Percentiles rank a stretch among this genome's conserved stretches.
Conservation (phyloP, 2,113 vertebrate genomes). For the Burhinus oedicnemus region DNA sequence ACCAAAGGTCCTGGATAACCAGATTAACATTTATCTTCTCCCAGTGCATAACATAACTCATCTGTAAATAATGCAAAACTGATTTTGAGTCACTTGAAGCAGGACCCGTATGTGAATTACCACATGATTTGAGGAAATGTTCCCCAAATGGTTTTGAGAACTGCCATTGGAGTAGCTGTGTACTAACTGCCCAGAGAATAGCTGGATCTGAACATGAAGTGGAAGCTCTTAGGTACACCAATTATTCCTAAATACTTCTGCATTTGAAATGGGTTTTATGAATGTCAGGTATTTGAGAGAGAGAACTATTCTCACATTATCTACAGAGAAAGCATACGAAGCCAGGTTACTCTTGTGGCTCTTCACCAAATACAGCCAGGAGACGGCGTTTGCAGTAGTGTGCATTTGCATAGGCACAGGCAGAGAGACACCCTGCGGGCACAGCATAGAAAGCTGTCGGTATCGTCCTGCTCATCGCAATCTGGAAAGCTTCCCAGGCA, state of each 20-base stretch:
- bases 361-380: not conserved
- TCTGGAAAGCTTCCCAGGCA: not conserved
- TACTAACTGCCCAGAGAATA: not conserved
- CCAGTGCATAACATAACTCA: not conserved
- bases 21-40: not conserved
- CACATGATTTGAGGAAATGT: not conserved
- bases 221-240: not conserved
- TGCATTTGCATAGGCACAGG: not conserved
- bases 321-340: not conserved
- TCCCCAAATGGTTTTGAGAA: not conserved
- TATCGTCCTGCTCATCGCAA: rapidly evolving
- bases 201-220: not conserved
- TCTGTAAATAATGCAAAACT: not conserved
- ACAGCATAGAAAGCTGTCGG: not conserved
- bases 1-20: not conserved
- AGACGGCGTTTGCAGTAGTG: not conserved
- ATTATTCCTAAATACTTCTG: not conserved
- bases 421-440: not conserved
- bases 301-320: not conserved
- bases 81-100: not conserved
- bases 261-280: not conserved
- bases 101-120: rapidly evolving
- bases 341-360: not conserved
- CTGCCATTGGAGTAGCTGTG: not conserved
- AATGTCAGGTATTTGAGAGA: not conserved